Base-by-base conservation (phyloP, 2,888 invertebrate species). In the Thereva unica region DNA sequence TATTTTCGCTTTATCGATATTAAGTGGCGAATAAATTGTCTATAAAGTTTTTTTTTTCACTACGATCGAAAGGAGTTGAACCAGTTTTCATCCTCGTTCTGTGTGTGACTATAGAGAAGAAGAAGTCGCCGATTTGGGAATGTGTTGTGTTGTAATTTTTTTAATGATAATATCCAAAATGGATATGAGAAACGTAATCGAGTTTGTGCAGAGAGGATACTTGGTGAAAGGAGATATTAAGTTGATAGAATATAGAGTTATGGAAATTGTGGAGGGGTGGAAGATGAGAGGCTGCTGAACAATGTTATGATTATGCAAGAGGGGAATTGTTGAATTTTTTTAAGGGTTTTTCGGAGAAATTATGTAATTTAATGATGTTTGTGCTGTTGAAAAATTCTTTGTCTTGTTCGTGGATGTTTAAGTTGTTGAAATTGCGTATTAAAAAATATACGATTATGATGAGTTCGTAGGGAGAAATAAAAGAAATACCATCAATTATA, bases 1-100 rank as follows among this genome's bases (percentile, higher is more conserved):
- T 61, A 71, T 72, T 72, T 72, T 70, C 69, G 71, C 71, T 72
- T 74, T 74, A 73, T 73, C 73, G 74, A 73, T 73, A 72, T 73
- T 74, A 73, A 73, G 75, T 75, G 75, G 78, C 77, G 74, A 76
- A 76, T 76, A 77, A 78, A 78, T 78, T 76, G 78, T 75, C 76
- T 75, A 76, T 78, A 78, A 74, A 72, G 76, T 75, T 75, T 55
- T 55, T 54, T 59, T 61, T 61, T 61, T 61, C 50, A 40, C 23
- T 40, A 8, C 38, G 9, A 49, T 50, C 42, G 42, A 50, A 52
- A 52, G 53, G 23, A 23, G 23, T 23, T 23, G 23, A 23, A 23
- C 23, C 23, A 23, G 23, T 23, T 23, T 23, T 23, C 23, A 2
- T 23, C 23, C 2, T 23, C 23, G 23, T 23, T 23, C 23, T 7